These are phyloP conservation scores for Rhynchotus rufescens DNA, from an alignment of 2,797 vertebrate genomes.

Conservation along the genomic window DNA sequence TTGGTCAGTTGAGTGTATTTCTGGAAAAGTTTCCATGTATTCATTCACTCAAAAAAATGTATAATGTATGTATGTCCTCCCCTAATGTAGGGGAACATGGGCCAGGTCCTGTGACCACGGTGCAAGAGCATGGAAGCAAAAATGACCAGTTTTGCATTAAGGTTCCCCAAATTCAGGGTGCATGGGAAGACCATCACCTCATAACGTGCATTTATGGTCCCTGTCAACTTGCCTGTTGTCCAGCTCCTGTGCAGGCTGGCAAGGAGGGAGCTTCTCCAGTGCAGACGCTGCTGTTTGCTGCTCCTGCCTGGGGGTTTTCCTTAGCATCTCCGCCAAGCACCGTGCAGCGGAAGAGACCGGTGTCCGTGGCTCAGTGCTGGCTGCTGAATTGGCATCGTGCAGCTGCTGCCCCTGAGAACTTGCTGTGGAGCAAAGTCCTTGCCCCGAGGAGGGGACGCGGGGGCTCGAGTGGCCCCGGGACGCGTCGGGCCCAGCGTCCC, in stretches of 20 bases:
- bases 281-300: not conserved
- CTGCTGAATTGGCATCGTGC: not conserved
- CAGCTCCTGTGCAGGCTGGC: not conserved
- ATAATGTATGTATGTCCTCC: not conserved
- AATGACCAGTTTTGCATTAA: not conserved
- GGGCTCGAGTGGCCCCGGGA: constrained; percentile 56
- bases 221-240: not conserved
- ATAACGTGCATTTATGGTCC: not conserved
- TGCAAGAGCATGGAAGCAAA: not conserved
- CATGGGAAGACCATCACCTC: not conserved
- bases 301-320: too few relatives aligned
- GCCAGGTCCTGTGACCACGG: not conserved
- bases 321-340: not conserved
- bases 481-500: constrained; percentile 40
- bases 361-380: not conserved
- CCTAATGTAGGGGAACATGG: not conserved
- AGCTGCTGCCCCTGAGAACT: too few relatives aligned
- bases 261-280: not conserved
- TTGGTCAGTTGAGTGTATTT: not conserved
- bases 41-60: not conserved
- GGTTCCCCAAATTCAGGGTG: not conserved
- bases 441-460: not conserved
- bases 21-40: not conserved
- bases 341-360: not conserved
- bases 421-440: not conserved